Evolutionary conservation across 2,797 vertebrate species (phyloP), one percentile per base, ranked within the genome.

Genomic region (Sebastes miniatus): DNA sequence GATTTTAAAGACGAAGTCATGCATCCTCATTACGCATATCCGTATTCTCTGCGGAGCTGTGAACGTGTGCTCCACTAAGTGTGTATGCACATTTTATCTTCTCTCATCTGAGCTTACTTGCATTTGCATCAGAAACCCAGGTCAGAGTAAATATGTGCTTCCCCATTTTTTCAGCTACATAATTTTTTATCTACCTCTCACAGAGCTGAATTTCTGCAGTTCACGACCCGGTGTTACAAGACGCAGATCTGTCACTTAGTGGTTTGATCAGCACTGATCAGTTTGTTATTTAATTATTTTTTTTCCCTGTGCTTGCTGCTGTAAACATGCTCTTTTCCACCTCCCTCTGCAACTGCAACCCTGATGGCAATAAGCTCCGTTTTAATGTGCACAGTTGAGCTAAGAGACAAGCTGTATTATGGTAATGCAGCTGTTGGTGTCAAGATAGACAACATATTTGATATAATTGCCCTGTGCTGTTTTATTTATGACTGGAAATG

Each of bases 321-420:
- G 69, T 81, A 88, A 84, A 89, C 81, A 86, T 36, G 59, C 59
- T 86, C 70, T 87, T 54, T 67, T 84, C 54, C 64, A 76, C 47
- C 74, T 90, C 86, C 84, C 87, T 72, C 73, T 79, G 85, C 34
- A 81, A 86, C 83, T 72, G 76, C 56, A 84, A 50, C 54, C 69
- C 73, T n/a, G 20, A 50, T 69, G 72, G 79, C 65, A 61, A 24
- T 24, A 61, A 78, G 36, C 24, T 68, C 67, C 36, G 62, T 63
- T 86, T 69, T 74, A 82, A 83, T 77, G 65, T 77, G 20, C 69
- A 31, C 36, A 32, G 69, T 14, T 68, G 58, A 83, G 75, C 67
- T 59, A 27, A 75, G 77, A 80, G 66, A 64, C 5, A 2, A 6
- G 57, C 54, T 39, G 73, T 66, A 69, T 83, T 82, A 73, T 85